Base-by-base conservation (phyloP, 2,888 invertebrate genomes). In the Campoletis raptor region DNA sequence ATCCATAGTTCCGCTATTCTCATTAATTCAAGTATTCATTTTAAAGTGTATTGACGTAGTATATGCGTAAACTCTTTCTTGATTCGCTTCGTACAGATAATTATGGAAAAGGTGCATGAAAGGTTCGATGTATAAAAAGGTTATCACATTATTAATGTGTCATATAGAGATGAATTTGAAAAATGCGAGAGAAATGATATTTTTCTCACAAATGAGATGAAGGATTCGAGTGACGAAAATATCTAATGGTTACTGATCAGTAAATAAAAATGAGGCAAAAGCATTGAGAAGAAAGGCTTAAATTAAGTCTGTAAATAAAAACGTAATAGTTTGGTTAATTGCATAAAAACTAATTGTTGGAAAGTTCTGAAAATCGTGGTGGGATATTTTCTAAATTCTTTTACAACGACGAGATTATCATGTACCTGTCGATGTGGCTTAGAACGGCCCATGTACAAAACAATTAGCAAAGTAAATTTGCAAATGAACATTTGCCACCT, bases 11-110 rank as follows among this genome's bases (percentile, higher is more conserved):
- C 66, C 66, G 66, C 37, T 67, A 67, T n/a, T 37, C 66, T 40
- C 37, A 67, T 37, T 37, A 67, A 40, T 67, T 67, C 66, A 67
- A 67, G n/a, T 40, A 18, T 40, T 67, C 37, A 40, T n/a, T 7
- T n/a, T 67, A 10, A 37, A 67, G n/a, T n/a, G 0, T n/a, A 1
- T 37, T 67, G 66, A 40, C 36, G 21, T 37, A 12, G n/a, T 40
- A 24, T n/a, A 18, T 21, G 40, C n/a, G 10, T 67, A 18, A 5
- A n/a, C n/a, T 18, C 24, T 24, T 12, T 12, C 5, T 57, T 5
- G 24, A 57, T 57, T 61, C 7, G n/a, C 5, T 6, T 18, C 18
- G 48, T 6, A 48, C 18, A 48, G 18, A 48, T 5, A 15, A 18
- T 2, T 48, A 48, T 15, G 15, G 15, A 15, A 48, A 48, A 18